Percentiles rank a stretch among this genome's conserved stretches.
These are phyloP conservation scores for Ursus arctos DNA, from an alignment of 2,113 vertebrate species.

Conservation along the genomic window DNA sequence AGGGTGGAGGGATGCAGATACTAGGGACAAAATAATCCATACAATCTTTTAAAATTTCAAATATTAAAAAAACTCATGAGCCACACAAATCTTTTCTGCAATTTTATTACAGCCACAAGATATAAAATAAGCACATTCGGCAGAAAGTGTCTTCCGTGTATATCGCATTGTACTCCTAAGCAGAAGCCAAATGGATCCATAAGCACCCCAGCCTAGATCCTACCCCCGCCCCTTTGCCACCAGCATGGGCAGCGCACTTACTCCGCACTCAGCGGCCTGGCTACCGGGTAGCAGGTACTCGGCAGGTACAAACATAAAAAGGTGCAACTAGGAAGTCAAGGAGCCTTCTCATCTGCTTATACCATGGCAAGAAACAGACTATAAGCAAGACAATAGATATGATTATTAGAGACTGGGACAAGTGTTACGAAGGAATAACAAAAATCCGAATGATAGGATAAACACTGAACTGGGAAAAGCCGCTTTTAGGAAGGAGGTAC, in stretches of 20 bases:
- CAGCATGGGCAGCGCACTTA: neutral
- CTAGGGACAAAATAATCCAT: neutral
- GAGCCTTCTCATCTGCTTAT: neutral
- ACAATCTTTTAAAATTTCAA: neutral
- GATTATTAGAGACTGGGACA: neutral
- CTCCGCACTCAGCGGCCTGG: neutral
- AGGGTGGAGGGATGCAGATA: neutral
- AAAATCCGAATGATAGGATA: neutral
- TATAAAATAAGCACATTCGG: neutral
- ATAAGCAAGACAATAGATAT: neutral
- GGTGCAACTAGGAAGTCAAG: neutral
- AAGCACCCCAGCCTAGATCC: neutral
- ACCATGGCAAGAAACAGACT: neutral
- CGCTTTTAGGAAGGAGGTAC: neutral
- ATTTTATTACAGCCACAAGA: neutral
- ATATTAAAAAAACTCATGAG: neutral
- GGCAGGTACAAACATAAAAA: neutral
- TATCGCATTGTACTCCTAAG: neutral
- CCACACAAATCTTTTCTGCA: neutral
- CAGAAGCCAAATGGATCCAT: neutral
- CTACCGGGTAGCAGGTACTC: no score
- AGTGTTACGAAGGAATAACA: neutral
- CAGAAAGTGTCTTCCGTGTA: neutral
- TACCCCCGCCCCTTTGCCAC: neutral
- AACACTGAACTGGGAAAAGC: neutral